Base-by-base conservation (phyloP, 2,888 invertebrate species). In the Sarcophaga carnaria region DNA sequence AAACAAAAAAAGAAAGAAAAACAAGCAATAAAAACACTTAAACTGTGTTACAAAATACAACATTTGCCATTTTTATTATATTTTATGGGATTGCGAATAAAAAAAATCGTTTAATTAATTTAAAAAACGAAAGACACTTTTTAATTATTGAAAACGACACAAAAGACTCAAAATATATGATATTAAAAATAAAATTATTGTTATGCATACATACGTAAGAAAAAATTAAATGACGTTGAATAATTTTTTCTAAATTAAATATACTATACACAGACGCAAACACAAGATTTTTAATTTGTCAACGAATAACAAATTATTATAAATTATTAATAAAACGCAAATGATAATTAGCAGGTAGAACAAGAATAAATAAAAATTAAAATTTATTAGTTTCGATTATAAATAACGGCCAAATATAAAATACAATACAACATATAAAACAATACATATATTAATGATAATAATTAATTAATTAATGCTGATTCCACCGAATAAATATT, bases 261-360 rank as follows among this genome's bases (percentile, higher is more conserved):
- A 37, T 37, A 37, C 25, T 75, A 70, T 49, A 83, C 45, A 63
- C 69, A n/a, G n/a, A 45, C 70, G 45, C 64, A 62, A 54, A 62
- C 22, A 49, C 60, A 10, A 37, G 6, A 6, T 17, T 60, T n/a
- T 59, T 64, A 17, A 71, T 64, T 70, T 54, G 27, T 37, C 27
- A 22, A 49, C 49, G 49, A 69, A 70, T 54, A 82, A 74, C 22
- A 69, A 37, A 63, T 37, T 45, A 62, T 54, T 54, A 79, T 14
- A 14, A 77, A 47, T 54, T 54, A 62, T 8, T 59, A 59, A 27
- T 59, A 67, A 54, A 14, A 64, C 45, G 45, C 49, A 47, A 22
- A 0, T 37, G 17, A 64, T 66, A 71, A 77, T 71, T 77, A 83
- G 66, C 83, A 66, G 78, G 77, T 71, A 82, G 47, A 60, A 49